Evolutionary conservation across 2,113 vertebrate species (phyloP).

Genomic region (Aptenodytes forsteri): DNA sequence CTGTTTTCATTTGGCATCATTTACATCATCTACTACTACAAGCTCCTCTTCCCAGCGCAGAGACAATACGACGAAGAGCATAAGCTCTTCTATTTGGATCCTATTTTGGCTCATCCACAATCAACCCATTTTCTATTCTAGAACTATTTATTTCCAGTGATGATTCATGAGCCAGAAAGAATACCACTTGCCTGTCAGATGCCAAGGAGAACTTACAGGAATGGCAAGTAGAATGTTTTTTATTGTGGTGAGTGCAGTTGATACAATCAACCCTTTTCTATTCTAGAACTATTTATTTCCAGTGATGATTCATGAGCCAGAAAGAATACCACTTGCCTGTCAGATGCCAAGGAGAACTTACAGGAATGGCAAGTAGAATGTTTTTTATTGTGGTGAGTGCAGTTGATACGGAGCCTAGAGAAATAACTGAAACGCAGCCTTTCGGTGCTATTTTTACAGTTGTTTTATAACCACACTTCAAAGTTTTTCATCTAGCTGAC

Average conservation of each 20-base stretch:
- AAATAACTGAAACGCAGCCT: constrained; percentile 2
- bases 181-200: not conserved
- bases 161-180: constrained; percentile 50
- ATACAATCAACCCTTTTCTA: constrained; percentile 47
- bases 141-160: constrained; percentile 6
- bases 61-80: not conserved
- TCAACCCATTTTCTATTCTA: constrained; percentile 46
- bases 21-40: not conserved
- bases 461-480: constrained; percentile 15
- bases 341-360: constrained; percentile 26
- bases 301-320: constrained; percentile 24
- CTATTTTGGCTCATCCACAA: constrained; percentile 48
- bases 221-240: constrained; percentile 23
- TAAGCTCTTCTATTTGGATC: constrained; percentile 23
- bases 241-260: too few relatives aligned
- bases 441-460: constrained; percentile 30
- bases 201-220: constrained; percentile 35
- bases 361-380: constrained; percentile 28
- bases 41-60: not conserved
- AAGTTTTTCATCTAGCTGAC: not conserved
- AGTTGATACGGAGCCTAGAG: not conserved
- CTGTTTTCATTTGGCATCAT: not conserved
- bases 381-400: not conserved
- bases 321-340: constrained; percentile 25
- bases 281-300: constrained; percentile 35